A percentile compares a stretch with the other conserved stretches of the same genome.
Conservation (phyloP, 2,113 vertebrate genomes). For the Triplophysa dalaica region DNA sequence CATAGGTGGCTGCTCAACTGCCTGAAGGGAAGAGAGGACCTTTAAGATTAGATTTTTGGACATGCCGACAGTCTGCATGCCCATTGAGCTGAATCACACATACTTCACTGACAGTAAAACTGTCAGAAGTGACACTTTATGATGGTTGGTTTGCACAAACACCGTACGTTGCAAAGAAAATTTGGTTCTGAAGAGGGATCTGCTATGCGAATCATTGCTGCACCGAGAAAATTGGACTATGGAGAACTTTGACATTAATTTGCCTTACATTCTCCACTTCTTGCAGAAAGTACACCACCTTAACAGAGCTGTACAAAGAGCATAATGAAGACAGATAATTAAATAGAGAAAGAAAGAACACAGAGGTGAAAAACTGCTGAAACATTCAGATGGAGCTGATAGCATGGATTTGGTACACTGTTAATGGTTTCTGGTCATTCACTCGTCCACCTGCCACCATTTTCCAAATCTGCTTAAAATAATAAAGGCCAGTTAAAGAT, state of each 20-base stretch:
- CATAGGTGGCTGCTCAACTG: constrained; percentile 2
- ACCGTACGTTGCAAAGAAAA: constrained; percentile 7
- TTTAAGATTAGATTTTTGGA: constrained; percentile 32
- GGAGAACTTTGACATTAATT: neutral
- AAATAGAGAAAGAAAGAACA: neutral
- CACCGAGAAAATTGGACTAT: neutral
- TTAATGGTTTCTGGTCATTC: neutral
- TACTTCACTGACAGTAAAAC: constrained; percentile 41
- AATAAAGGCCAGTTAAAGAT: neutral
- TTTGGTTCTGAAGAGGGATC: neutral
- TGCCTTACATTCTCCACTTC: neutral
- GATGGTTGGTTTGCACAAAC: constrained; percentile 24
- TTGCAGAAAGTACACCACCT: neutral
- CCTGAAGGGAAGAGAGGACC: constrained; percentile 12
- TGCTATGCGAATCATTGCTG: constrained; percentile 9
- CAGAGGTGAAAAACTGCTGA: neutral
- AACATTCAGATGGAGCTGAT: neutral
- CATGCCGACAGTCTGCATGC: constrained; percentile 17
- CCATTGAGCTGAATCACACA: constrained; percentile 39
- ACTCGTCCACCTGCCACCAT: neutral
- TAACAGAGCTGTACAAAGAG: neutral
- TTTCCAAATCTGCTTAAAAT: neutral
- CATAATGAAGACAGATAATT: no score
- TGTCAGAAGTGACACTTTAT: constrained; percentile 38
- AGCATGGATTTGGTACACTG: neutral